phyloP scores from a whole-genome alignment of 1,140 invertebrate species.

The Pseudoatta argentina region DNA sequence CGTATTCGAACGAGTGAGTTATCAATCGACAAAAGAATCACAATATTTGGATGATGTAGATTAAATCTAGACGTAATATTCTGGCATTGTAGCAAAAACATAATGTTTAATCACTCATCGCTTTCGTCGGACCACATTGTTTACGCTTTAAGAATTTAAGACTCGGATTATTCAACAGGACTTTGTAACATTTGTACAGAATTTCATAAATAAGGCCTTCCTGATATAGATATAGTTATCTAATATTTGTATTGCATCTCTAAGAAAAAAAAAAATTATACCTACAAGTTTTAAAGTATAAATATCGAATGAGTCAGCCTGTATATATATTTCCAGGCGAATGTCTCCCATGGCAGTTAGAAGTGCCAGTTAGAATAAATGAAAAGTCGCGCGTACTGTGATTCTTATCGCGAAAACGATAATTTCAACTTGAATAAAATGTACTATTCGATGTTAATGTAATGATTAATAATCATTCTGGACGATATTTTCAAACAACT shows the following conservation, averaged over 20 bases:
- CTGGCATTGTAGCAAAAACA: background rate
- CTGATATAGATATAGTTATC: background rate
- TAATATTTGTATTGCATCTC: background rate
- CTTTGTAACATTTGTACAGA: background rate
- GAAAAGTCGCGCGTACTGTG: background rate
- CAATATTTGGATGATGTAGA: constrained; percentile 25
- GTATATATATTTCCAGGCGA: background rate
- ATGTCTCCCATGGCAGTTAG: background rate
- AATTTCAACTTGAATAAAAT: background rate
- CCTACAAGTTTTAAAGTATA: background rate
- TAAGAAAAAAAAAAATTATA: background rate
- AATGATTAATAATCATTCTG: constrained; percentile 4
- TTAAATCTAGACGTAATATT: background rate
- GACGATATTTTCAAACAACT: constrained; percentile 12
- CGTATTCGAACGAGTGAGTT: background rate
- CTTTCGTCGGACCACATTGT: background rate
- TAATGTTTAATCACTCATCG: background rate
- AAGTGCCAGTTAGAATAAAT: background rate
- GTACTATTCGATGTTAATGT: constrained; percentile 15
- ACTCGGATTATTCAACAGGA: background rate
- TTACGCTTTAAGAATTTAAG: background rate
- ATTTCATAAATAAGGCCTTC: background rate
- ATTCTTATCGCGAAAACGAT: constrained; percentile 10
- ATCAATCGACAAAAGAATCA: background rate
- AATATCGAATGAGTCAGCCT: background rate